Conservation (phyloP, 2,113 vertebrate genomes). For the Corythaixoides concolor region DNA sequence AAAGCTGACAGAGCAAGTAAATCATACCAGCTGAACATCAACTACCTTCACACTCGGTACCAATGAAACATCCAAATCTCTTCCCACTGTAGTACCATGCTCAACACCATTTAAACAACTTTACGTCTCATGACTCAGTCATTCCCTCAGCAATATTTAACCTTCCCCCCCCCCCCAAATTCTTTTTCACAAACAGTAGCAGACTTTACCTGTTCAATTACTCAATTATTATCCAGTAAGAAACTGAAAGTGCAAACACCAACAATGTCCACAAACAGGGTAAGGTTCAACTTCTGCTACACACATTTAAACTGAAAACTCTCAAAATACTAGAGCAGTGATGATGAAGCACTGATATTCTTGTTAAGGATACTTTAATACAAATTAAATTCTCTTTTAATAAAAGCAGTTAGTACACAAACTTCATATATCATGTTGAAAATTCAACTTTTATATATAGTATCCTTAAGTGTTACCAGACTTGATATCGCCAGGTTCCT, state of each 20-base stretch:
- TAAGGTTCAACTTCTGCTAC: neutral
- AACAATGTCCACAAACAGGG: neutral
- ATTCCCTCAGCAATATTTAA: neutral
- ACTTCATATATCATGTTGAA: neutral
- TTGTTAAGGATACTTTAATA: neutral
- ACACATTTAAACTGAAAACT: neutral
- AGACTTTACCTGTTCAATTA: neutral
- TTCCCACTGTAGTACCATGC: neutral
- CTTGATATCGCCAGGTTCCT: neutral
- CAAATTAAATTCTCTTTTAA: neutral
- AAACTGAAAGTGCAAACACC: neutral
- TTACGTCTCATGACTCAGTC: neutral
- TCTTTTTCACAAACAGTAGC: neutral
- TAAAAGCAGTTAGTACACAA: neutral
- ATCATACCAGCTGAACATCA: neutral
- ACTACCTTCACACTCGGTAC: neutral
- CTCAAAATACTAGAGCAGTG: neutral
- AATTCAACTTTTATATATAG: neutral
- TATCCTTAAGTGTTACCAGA: neutral
- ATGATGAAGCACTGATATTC: neutral
- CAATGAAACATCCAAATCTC: neutral
- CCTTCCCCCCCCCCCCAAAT: no score
- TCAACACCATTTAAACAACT: neutral
- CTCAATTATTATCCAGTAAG: neutral
- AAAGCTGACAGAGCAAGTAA: neutral